Conservation (phyloP, 2,888 invertebrate species). For the Stramonita haemastoma region DNA sequence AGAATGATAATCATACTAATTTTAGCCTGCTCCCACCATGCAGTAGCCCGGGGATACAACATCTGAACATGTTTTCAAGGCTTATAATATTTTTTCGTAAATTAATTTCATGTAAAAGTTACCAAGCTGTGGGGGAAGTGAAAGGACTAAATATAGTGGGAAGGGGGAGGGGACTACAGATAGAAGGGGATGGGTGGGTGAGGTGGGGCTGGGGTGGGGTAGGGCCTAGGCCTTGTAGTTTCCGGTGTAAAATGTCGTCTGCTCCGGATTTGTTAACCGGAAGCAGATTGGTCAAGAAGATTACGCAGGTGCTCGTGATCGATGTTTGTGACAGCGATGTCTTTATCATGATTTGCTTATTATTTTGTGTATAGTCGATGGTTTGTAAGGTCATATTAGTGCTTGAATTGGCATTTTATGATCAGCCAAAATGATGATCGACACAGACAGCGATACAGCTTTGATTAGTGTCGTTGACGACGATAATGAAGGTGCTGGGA, state of each 20-base stretch:
- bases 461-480: constrained; percentile 38
- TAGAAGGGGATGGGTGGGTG: too few relatives aligned
- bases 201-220: too few relatives aligned
- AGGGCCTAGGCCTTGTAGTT: neutral
- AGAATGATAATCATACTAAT: too few relatives aligned
- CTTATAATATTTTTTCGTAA: too few relatives aligned
- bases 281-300: constrained; percentile 35
- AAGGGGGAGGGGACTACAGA: too few relatives aligned
- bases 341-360: neutral
- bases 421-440: constrained; percentile 30
- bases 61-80: too few relatives aligned
- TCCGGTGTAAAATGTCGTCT: constrained; percentile 30
- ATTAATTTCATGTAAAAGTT: too few relatives aligned
- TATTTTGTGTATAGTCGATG: neutral
- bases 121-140: too few relatives aligned
- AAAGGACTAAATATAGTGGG: too few relatives aligned
- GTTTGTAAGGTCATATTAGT: neutral
- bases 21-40: too few relatives aligned
- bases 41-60: too few relatives aligned
- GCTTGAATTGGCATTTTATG: neutral
- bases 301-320: constrained; percentile 45
- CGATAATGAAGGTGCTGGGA: constrained; percentile 21
- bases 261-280: constrained; percentile 30
- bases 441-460: constrained; percentile 38
- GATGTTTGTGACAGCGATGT: neutral